Base-by-base conservation (phyloP, 2,113 vertebrate genomes). In the Zonotrichia leucophrys region DNA sequence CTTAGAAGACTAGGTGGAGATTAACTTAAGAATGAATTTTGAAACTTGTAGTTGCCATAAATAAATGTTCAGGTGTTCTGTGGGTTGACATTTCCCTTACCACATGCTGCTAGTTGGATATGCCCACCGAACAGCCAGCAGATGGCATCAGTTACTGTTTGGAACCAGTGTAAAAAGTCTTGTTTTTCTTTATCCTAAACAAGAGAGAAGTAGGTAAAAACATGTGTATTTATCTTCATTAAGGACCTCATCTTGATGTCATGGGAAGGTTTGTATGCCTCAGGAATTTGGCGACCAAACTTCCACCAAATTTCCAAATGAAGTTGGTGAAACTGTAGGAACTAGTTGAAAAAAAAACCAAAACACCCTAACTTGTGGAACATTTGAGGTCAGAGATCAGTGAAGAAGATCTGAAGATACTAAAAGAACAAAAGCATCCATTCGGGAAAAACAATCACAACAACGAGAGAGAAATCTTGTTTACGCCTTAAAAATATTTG, bases 101-200 rank as follows among this genome's bases (percentile, higher is more conserved):
- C 99, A 70, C 97, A 97, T 0, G 91, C 35, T 79, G 98, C 96
- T 56, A 99, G 98, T 53, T 98, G 98, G 83, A 96, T 30, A 84
- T 99, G 98, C 52, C 95, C 97, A 53, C 97, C 87, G 30, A 99
- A 95, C 37, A 99, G 95, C 98, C 98, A 98, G 96, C 98, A 97
- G 55, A 99, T 97, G 42, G 99, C 98, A 88, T 98, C 98, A 94
- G 98, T 98, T 96, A 99, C 97, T 95, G 91, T 98, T 95, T 93
- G 97, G 94, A 99, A 98, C 91, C 97, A 96, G 83, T 81, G 96
- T 33, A 98, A 97, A 94, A 98, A 98, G 87, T 98, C 96, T 49
- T 64, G 95, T 89, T 97, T 97, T 91, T 98, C 96, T 97, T 98
- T 97, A 92, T 92, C 98, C 99, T 99, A 95, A 94, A 93, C 52